Evolutionary conservation across 2,888 invertebrate genomes (phyloP).

Genomic region (Villa cingulata): DNA sequence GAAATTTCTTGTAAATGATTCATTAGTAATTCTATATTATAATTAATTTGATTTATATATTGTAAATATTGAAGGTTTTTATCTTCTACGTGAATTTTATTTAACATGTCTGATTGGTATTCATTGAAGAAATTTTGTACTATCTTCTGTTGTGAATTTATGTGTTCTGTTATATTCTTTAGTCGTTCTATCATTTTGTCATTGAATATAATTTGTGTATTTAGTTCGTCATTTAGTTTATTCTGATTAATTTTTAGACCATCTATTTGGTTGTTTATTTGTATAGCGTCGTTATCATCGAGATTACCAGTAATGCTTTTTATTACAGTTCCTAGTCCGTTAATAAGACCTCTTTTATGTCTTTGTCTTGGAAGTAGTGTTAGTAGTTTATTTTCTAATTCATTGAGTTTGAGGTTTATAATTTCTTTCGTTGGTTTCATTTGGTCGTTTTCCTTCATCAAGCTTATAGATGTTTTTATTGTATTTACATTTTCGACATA

Average conservation of each 20-base stretch:
- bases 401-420: background rate
- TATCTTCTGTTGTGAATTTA: slow-evolving; percentile 9
- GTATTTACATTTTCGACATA: slow-evolving; percentile 3
- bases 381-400: slow-evolving; percentile 2
- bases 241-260: slow-evolving; percentile 3
- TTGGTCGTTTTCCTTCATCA: background rate
- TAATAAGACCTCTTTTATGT: slow-evolving; percentile 7
- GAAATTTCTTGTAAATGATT: slow-evolving; percentile 1
- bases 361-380: slow-evolving; percentile 2
- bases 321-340: slow-evolving; percentile 2
- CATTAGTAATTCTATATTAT: slow-evolving; percentile 7
- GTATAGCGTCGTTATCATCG: slow-evolving; percentile 6
- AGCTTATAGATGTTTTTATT: background rate
- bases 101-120: background rate
- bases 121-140: slow-evolving; percentile 4
- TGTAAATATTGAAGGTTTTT: slow-evolving; percentile 2
- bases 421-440: background rate
- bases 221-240: background rate
- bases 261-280: slow-evolving; percentile 4
- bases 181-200: slow-evolving; percentile 5
- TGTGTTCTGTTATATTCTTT: slow-evolving; percentile 9
- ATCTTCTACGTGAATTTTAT: slow-evolving; percentile 3
- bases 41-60: slow-evolving; percentile 6
- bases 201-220: slow-evolving; percentile 1
- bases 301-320: slow-evolving; percentile 11